Percentiles rank a stretch among this genome's conserved stretches.
Conservation (phyloP, 30 jellyfish, hydroid and myxozoan species). For the Catostylus mosaicus region DNA sequence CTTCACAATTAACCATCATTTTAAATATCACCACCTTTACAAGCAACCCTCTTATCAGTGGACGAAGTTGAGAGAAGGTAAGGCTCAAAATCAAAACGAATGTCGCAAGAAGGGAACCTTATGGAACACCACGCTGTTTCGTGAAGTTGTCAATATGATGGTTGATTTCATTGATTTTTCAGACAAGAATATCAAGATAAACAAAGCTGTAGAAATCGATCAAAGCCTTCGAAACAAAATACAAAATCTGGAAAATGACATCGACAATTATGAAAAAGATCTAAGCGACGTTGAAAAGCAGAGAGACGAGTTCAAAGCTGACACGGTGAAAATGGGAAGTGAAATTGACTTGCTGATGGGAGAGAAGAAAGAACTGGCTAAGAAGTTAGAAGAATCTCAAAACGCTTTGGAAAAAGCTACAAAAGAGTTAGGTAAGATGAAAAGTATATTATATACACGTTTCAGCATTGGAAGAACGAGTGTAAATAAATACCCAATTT, state of each 20-base stretch:
- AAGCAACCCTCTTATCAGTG: too few relatives aligned
- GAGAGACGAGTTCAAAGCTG: constrained; percentile 25
- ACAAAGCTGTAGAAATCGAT: constrained; percentile 61
- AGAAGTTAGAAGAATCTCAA: constrained; percentile 2
- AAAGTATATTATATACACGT: too few relatives aligned
- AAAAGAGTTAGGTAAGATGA: constrained; percentile 28
- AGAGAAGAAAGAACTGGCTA: constrained; percentile 1
- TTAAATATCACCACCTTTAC: too few relatives aligned
- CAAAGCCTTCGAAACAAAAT: constrained; percentile 50
- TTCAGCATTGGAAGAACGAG: too few relatives aligned
- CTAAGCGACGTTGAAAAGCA: constrained; percentile 26
- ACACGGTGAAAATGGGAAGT: constrained; percentile 8
- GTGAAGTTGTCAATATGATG: too few relatives aligned
- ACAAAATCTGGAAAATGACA: constrained; percentile 8
- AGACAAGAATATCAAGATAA: constrained; percentile 51
- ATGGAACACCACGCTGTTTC: too few relatives aligned
- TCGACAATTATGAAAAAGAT: constrained; percentile 36
- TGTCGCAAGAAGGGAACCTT: too few relatives aligned
- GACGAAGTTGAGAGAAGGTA: too few relatives aligned
- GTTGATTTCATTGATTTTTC: constrained; percentile 1
- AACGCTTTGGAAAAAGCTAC: neutral
- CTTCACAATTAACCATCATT: too few relatives aligned
- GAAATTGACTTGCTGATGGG: constrained; percentile 1
- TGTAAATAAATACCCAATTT: too few relatives aligned
- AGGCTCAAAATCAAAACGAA: too few relatives aligned